Evolutionary conservation across 2,797 vertebrate species (phyloP).

Genomic region (Dallia pectoralis): DNA sequence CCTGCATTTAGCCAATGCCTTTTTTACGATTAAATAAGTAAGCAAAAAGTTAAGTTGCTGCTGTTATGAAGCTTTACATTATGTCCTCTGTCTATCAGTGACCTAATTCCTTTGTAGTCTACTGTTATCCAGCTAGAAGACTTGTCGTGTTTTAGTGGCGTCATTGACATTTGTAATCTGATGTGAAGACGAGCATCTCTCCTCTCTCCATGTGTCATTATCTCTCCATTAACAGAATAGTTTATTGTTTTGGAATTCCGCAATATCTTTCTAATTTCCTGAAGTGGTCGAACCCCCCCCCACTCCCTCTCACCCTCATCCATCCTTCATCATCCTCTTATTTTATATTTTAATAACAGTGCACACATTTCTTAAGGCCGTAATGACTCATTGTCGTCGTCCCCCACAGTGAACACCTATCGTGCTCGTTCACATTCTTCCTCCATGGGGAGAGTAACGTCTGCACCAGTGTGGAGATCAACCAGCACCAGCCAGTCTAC

Average conservation of each 20-base stretch:
- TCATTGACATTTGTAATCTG: conserved; percentile 27
- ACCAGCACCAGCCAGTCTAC: conserved; percentile 97
- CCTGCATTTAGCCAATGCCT: too few relatives aligned
- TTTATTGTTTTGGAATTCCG: background rate
- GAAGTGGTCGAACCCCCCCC: too few relatives aligned
- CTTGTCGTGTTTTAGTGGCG: conserved; percentile 24
- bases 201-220: too few relatives aligned
- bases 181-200: conserved; percentile 19
- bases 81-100: background rate
- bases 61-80: background rate
- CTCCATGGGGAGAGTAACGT: conserved; percentile 97
- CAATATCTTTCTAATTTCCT: conserved; percentile 19
- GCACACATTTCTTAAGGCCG: background rate
- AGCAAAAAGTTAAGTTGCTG: background rate
- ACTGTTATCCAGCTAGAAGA: background rate
- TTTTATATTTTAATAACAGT: too few relatives aligned
- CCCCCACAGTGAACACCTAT: conserved; percentile 88
- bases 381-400: conserved; percentile 12
- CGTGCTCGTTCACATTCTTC: conserved; percentile 98
- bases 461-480: conserved; percentile 99
- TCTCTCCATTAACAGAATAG: background rate
- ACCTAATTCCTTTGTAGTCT: background rate
- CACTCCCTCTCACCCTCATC: too few relatives aligned
- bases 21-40: too few relatives aligned
- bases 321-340: conserved; percentile 6